Conservation (phyloP, 2,113 vertebrate species). For the Callaeas wilsoni region DNA sequence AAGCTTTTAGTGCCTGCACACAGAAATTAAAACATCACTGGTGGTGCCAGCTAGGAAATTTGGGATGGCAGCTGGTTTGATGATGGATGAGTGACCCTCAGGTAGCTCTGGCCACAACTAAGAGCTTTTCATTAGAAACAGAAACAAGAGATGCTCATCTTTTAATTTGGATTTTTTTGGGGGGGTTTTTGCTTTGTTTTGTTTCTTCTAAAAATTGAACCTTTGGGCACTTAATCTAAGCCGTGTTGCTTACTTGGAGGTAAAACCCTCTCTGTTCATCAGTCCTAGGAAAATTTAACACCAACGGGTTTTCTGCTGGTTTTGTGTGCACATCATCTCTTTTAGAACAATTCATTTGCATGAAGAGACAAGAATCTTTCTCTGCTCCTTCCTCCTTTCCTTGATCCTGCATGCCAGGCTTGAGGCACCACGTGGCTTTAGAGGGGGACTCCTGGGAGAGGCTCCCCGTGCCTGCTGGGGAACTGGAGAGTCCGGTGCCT, state of each 20-base stretch:
- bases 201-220: background rate
- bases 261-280: background rate
- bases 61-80: background rate
- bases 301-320: background rate
- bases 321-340: accelerated
- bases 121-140: background rate
- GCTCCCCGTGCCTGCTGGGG: accelerated
- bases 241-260: background rate
- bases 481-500: background rate
- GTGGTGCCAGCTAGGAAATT: background rate
- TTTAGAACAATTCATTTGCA: background rate
- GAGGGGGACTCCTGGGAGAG: accelerated
- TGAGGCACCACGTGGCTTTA: accelerated
- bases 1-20: background rate
- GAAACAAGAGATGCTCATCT: background rate
- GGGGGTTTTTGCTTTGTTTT: background rate
- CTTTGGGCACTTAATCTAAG: background rate
- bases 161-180: background rate
- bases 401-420: accelerated
- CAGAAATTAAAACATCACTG: accelerated
- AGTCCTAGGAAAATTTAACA: background rate
- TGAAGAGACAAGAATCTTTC: background rate
- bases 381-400: background rate
- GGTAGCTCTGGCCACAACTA: too few species aligned
- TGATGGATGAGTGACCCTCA: background rate